These are phyloP conservation scores for Otus sunia DNA, from an alignment of 2,113 vertebrate genomes.

Conservation along the genomic window DNA sequence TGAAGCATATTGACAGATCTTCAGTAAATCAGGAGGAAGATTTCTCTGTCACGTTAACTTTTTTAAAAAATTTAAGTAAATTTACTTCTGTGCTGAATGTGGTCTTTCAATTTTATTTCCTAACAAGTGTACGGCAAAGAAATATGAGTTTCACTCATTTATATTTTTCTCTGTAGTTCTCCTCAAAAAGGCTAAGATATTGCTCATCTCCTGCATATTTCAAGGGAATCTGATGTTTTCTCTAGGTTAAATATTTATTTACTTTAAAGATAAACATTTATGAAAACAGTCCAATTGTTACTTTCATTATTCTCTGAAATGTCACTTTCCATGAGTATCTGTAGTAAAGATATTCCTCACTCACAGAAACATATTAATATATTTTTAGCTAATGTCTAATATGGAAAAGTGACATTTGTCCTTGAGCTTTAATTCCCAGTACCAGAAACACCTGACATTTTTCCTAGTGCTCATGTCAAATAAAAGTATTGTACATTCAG, in stretches of 20 bases:
- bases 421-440: constrained; percentile 1
- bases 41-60: neutral
- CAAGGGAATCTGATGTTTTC: neutral
- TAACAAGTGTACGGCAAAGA: neutral
- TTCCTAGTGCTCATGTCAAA: neutral
- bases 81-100: neutral
- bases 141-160: neutral
- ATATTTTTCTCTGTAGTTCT: neutral
- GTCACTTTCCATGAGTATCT: neutral
- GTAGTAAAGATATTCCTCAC: neutral
- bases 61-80: neutral
- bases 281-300: neutral
- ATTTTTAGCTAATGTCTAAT: neutral
- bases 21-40: neutral
- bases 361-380: neutral
- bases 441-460: neutral
- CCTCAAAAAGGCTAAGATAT: neutral
- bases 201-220: neutral
- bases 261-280: neutral
- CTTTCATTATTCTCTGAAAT: neutral
- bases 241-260: neutral
- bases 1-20: neutral
- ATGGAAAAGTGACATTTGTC: neutral
- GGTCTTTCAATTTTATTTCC: neutral
- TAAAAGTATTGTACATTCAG: neutral